These are phyloP conservation scores for Zootermopsis nevadensis DNA, from an alignment of 2,888 invertebrate genomes.

Conservation along the genomic window DNA sequence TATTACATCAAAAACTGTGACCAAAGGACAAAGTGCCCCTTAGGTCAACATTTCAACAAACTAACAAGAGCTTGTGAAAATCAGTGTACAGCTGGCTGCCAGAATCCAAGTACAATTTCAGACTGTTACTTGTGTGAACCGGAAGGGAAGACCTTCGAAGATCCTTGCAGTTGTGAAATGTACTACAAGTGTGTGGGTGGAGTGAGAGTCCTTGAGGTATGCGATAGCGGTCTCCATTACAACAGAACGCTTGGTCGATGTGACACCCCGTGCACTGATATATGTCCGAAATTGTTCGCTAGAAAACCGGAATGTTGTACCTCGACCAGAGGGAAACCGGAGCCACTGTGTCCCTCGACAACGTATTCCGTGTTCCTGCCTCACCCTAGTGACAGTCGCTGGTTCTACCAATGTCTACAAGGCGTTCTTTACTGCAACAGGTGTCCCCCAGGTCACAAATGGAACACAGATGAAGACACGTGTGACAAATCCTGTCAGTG, in stretches of 20 bases:
- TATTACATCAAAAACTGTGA: slow-evolving; percentile 7
- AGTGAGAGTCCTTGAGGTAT: neutral
- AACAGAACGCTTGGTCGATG: neutral
- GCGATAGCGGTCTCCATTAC: slow-evolving; percentile 14
- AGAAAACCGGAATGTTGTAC: slow-evolving; percentile 28
- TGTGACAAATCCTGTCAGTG: slow-evolving; percentile 11
- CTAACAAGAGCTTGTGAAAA: neutral
- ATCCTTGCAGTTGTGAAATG: slow-evolving; percentile 29
- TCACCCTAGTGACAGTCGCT: slow-evolving; percentile 22
- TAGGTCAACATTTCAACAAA: neutral
- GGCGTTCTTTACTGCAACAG: slow-evolving; percentile 27
- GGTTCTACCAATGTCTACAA: slow-evolving; percentile 17
- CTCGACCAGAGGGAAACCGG: slow-evolving; percentile 16
- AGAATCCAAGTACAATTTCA: neutral
- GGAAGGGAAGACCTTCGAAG: slow-evolving; percentile 14
- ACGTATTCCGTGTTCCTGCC: neutral
- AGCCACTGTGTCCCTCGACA: neutral
- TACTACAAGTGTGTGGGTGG: slow-evolving; percentile 7
- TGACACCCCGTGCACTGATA: slow-evolving; percentile 3
- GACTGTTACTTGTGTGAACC: neutral
- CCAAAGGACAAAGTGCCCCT: neutral
- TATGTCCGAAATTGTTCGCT: neutral
- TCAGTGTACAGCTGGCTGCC: neutral
- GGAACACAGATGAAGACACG: slow-evolving; percentile 13
- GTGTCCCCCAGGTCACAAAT: slow-evolving; percentile 9